These are phyloP conservation scores for Kudoa iwatai DNA, from an alignment of 30 jellyfish, hydroid and myxozoan species.

Conservation along the genomic window DNA sequence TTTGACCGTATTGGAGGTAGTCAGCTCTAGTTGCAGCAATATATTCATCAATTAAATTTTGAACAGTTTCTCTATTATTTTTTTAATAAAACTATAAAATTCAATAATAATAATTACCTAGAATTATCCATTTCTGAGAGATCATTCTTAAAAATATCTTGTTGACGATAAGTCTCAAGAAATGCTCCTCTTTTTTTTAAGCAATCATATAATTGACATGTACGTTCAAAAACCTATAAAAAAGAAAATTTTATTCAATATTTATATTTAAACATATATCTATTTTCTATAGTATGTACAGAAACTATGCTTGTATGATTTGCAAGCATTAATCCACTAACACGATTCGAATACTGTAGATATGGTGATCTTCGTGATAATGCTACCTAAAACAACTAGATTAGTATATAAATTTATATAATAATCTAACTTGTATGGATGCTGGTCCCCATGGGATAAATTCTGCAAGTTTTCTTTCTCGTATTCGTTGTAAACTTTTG, in stretches of 20 bases:
- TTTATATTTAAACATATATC: too few species aligned
- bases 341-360: constrained; percentile 86
- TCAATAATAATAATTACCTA: too few species aligned
- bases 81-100: too few species aligned
- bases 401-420: too few species aligned
- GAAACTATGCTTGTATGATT: constrained; percentile 76
- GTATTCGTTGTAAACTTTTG: constrained; percentile 74
- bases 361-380: constrained; percentile 76
- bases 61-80: constrained; percentile 78
- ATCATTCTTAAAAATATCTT: constrained; percentile 42
- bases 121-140: constrained; percentile 60
- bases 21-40: constrained; percentile 99
- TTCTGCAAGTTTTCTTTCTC: constrained; percentile 89
- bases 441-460: constrained; percentile 99
- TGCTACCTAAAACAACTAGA: too few species aligned
- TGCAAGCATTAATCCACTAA: constrained; percentile 94
- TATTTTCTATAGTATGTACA: constrained; percentile 13
- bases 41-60: constrained; percentile 58
- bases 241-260: too few species aligned
- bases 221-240: constrained; percentile 50
- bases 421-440: constrained; percentile 90
- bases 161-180: constrained; percentile 52
- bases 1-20: too few species aligned
- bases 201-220: constrained; percentile 37
- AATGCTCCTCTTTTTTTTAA: constrained; percentile 80